These are phyloP conservation scores for Harpalus rufipes DNA, from an alignment of 2,888 invertebrate species.

Conservation along the genomic window DNA sequence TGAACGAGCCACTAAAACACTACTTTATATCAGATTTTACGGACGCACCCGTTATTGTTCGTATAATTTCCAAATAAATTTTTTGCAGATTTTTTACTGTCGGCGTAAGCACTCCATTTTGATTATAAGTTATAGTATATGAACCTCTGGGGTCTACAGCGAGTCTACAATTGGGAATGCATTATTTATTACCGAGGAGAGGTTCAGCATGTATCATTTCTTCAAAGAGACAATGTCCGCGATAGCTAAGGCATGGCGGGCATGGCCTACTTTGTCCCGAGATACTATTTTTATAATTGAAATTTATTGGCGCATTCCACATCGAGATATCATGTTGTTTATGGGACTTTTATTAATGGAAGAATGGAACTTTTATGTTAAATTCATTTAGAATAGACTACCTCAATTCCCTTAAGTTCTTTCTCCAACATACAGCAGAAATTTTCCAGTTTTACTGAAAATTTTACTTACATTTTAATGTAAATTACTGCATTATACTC, in stretches of 20 bases:
- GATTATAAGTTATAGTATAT: conserved; percentile 63
- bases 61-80: conserved; percentile 65
- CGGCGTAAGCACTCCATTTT: conserved; percentile 57
- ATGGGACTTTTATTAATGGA: conserved; percentile 50
- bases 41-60: conserved; percentile 51
- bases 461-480: neutral
- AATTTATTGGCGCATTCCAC: conserved; percentile 27
- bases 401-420: conserved; percentile 10
- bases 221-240: neutral
- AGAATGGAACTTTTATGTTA: conserved; percentile 42
- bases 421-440: neutral
- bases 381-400: neutral
- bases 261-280: neutral
- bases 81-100: conserved; percentile 61
- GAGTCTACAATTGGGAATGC: conserved; percentile 48
- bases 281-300: conserved; percentile 47
- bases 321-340: conserved; percentile 37
- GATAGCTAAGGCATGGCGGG: neutral
- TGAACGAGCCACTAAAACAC: conserved; percentile 36
- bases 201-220: conserved; percentile 43
- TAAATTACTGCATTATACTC: neutral
- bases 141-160: conserved; percentile 1
- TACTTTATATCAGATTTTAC: conserved; percentile 56
- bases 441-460: neutral
- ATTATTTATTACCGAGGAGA: conserved; percentile 53